phyloP scores from a whole-genome alignment of 2,113 vertebrate species.

The Ascaphus truei region DNA sequence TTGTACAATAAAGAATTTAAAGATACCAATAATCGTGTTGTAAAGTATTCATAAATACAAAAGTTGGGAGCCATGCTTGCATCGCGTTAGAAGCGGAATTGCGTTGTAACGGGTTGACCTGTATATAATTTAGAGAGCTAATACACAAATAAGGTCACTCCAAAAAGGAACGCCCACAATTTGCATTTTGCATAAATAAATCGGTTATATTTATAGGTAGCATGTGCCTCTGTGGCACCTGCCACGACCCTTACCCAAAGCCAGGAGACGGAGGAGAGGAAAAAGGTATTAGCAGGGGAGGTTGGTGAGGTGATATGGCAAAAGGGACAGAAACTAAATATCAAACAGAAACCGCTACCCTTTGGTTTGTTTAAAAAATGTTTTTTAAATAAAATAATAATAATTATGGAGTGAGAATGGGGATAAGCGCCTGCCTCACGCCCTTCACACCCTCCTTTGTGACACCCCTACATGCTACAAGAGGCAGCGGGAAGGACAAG shows the following conservation, averaged over 20 bases:
- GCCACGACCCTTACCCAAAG: slow-evolving; percentile 46
- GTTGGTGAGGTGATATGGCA: slow-evolving; percentile 60
- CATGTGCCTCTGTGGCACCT: too few species aligned
- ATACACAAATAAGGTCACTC: too few species aligned
- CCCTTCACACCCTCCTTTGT: slow-evolving; percentile 38
- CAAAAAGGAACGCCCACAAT: too few species aligned
- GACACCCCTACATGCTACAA: slow-evolving; percentile 60
- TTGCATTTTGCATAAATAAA: too few species aligned
- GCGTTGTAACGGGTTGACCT: too few species aligned
- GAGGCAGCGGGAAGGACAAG: slow-evolving; percentile 70
- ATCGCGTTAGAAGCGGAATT: too few species aligned
- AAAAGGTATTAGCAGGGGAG: slow-evolving; percentile 61
- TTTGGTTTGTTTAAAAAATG: slow-evolving; percentile 16
- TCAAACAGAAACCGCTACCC: slow-evolving; percentile 43
- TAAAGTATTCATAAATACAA: too few species aligned
- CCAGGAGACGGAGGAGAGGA: slow-evolving; percentile 73
- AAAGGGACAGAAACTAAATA: slow-evolving; percentile 47
- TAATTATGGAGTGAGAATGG: slow-evolving; percentile 25
- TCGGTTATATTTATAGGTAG: too few species aligned
- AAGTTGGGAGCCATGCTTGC: too few species aligned
- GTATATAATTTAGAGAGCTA: too few species aligned
- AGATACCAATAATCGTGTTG: too few species aligned
- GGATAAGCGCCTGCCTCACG: slow-evolving; percentile 21
- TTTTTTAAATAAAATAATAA: slow-evolving; percentile 40
- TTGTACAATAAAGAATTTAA: too few species aligned